Base-by-base conservation (phyloP, 1,140 invertebrate genomes). In the Hydropsyche tenuis region DNA sequence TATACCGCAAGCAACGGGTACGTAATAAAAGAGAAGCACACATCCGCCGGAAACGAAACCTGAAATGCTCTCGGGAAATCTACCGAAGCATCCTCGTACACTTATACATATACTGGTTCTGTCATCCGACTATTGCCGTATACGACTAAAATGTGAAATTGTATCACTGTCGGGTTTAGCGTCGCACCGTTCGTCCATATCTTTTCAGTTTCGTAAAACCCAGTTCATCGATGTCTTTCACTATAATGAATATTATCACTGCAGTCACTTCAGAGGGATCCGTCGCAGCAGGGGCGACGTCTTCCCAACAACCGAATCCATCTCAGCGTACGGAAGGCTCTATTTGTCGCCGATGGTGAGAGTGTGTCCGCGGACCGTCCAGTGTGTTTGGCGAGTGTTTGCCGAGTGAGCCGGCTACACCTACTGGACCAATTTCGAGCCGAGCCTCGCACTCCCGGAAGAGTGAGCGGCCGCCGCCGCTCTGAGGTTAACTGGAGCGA, bases 391-490 rank as follows among this genome's bases (percentile, higher is more conserved):
- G 66, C 68, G 65, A 74, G 65, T 70, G 73, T 69, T 60, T 46
- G 75, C 75, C 37, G 72, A 69, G 60, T 70, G 62, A 74, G 73
- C 56, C 73, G 69, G 63, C 71, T 73, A 77, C 75, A 77, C 75
- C 72, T 77, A 77, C 75, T 77, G 75, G 75, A 77, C 69, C 69
- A 77, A 77, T 77, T 77, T 73, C 72, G 69, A 74, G 69, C 60
- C 74, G 43, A 22, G 27, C 11, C 68, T 23, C 42, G 23, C 69
- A 73, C 75, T 73, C 75, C 75, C 75, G 75, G 75, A 76, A 37
- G 30, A 37, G 30, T 23, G 70, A 75, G 65, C 65, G 71, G 42
- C 37, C 14, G 27, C 70, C 37, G 16, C 25, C 70, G 45, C 66
- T 3, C n/a, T 42, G 68, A 27, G 68, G 18, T 74, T 77, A 77